A percentile compares a stretch with the other conserved stretches of the same genome.
Evolutionary conservation across 1,140 invertebrate species (phyloP).

Genomic region (Drosophila murphyi): DNA sequence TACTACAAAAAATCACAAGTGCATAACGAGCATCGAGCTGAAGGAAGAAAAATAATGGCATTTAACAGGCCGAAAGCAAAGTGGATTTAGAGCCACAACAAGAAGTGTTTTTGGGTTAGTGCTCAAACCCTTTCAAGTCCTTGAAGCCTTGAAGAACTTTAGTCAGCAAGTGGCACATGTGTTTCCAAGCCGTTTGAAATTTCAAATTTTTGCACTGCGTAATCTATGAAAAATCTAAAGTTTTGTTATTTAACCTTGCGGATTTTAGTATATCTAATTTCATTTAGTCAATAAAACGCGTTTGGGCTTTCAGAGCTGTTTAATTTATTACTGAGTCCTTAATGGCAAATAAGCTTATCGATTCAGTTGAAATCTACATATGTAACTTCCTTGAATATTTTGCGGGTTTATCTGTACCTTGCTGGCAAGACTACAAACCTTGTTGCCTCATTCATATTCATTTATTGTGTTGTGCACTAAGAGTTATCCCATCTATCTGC

Average conservation of each 20-base stretch:
- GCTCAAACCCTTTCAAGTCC: slow-evolving; percentile 25
- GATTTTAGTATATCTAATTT: background rate
- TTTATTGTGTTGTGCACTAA: slow-evolving; percentile 64
- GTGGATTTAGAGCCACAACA: slow-evolving; percentile 40
- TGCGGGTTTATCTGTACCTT: slow-evolving; percentile 21
- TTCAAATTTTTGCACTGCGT: background rate
- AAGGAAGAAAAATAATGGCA: slow-evolving; percentile 28
- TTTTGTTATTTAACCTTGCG: background rate
- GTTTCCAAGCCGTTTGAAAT: background rate
- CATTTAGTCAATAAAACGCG: background rate
- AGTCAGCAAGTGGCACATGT: background rate
- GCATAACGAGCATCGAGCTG: slow-evolving; percentile 29
- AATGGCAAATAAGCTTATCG: background rate
- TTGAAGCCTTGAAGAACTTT: slow-evolving; percentile 32
- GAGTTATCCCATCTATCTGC: slow-evolving; percentile 54
- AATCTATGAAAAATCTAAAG: background rate
- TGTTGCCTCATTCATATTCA: slow-evolving; percentile 78
- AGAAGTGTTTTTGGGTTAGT: slow-evolving; percentile 26
- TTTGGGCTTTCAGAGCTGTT: background rate
- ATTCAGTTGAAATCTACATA: slow-evolving; percentile 4
- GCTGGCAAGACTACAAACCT: slow-evolving; percentile 15
- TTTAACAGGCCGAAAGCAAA: slow-evolving; percentile 38
- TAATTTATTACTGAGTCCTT: background rate
- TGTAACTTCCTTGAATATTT: background rate
- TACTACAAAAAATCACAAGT: slow-evolving; percentile 10